Conservation (phyloP, 2,888 invertebrate species). For the Tortricodes alternella region DNA sequence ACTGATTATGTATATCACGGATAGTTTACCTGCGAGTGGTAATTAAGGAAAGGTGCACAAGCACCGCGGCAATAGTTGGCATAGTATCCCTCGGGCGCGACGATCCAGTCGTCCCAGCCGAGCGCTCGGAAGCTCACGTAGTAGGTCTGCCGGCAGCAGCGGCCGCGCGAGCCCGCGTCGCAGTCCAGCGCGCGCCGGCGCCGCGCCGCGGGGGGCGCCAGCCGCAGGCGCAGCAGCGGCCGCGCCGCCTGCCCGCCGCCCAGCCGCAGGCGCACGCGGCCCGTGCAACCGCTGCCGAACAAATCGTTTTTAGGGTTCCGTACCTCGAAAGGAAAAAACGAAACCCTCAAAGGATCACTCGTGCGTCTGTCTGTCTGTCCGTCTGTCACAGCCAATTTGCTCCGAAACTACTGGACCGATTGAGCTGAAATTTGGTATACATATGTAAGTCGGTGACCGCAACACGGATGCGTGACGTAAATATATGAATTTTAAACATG, state of each 20-base stretch:
- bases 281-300: constrained; percentile 88
- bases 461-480: too few relatives aligned
- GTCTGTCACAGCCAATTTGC: too few relatives aligned
- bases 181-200: constrained; percentile 93
- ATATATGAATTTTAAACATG: too few relatives aligned
- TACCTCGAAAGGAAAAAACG: too few relatives aligned
- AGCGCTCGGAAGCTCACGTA: constrained; percentile 95
- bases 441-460: too few relatives aligned
- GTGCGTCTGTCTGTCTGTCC: too few relatives aligned
- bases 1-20: neutral
- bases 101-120: constrained; percentile 98
- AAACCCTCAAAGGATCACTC: too few relatives aligned
- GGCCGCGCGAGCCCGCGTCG: constrained; percentile 79
- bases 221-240: constrained; percentile 92
- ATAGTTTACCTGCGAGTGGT: constrained; percentile 89
- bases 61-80: constrained; percentile 97
- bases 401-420: too few relatives aligned
- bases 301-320: neutral
- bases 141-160: constrained; percentile 93
- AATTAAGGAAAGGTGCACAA: constrained; percentile 92
- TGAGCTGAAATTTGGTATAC: too few relatives aligned
- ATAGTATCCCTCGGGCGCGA: constrained; percentile 94
- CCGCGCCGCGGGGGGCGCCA: constrained; percentile 87
- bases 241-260: constrained; percentile 85
- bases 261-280: constrained; percentile 87